phyloP scores from a whole-genome alignment of 1,140 invertebrate species.

The Himalopsyche phryganea region DNA sequence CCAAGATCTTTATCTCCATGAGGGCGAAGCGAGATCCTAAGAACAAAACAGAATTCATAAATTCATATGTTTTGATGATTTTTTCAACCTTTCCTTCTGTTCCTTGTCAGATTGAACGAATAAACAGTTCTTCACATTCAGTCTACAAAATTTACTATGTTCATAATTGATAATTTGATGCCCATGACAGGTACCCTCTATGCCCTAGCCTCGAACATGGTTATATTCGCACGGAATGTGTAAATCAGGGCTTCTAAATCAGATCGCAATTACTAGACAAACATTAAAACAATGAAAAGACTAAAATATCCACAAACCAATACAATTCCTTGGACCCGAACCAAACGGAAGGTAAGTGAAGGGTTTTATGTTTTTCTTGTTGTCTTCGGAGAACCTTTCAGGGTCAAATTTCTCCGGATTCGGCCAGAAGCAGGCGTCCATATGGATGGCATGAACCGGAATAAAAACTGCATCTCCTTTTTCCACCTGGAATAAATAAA shows the following conservation, averaged over 20 bases:
- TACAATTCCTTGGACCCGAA: slow-evolving; percentile 59
- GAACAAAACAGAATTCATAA: not conserved
- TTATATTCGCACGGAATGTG: no score
- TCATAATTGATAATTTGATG: no score
- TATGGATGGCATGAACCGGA: slow-evolving; percentile 41
- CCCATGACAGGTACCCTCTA: no score
- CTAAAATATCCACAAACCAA: no score
- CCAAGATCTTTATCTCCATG: slow-evolving; percentile 50
- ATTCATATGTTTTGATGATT: not conserved
- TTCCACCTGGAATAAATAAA: slow-evolving; percentile 26
- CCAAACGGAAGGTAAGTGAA: slow-evolving; percentile 60
- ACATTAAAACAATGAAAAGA: no score
- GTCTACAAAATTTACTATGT: no score
- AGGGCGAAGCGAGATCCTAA: slow-evolving; percentile 45
- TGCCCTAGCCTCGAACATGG: no score
- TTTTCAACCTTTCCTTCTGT: no score
- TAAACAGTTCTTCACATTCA: no score
- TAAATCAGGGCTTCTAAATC: no score
- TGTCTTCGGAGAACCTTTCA: slow-evolving; percentile 54
- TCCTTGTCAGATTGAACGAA: no score
- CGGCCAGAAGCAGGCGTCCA: slow-evolving; percentile 53
- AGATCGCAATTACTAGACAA: no score
- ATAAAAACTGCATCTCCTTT: slow-evolving; percentile 40
- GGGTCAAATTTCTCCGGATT: slow-evolving; percentile 65
- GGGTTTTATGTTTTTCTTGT: slow-evolving; percentile 21